Percentiles rank a stretch among this genome's conserved stretches.
These are phyloP conservation scores for Ceryle rudis DNA, from an alignment of 2,797 vertebrate species.

Conservation along the genomic window DNA sequence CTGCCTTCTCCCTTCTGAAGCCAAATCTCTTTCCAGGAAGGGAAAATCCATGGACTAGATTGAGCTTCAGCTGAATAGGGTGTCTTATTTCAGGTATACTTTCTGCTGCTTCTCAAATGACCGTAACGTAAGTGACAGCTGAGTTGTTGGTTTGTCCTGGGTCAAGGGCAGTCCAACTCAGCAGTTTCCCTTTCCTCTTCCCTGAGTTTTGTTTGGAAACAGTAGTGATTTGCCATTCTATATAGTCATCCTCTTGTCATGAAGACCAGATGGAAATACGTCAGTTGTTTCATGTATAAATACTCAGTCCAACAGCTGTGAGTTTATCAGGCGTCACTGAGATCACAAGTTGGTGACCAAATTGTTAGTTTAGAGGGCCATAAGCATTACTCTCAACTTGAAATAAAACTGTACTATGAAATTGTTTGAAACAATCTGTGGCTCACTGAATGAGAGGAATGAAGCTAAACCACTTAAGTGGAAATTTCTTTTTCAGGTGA, in stretches of 20 bases:
- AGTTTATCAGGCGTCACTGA: slow-evolving; percentile 3
- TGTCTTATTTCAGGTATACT: slow-evolving; percentile 42
- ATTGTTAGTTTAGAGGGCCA: background rate
- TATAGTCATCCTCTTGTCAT: slow-evolving; percentile 31
- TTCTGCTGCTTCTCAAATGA: slow-evolving; percentile 50
- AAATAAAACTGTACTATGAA: background rate
- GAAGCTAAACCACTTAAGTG: background rate
- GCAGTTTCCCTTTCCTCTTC: slow-evolving; percentile 65
- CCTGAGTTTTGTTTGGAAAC: slow-evolving; percentile 60
- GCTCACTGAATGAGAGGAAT: background rate
- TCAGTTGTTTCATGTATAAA: slow-evolving; percentile 61
- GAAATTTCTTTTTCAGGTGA: background rate
- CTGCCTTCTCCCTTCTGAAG: slow-evolving; percentile 2
- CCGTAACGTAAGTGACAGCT: slow-evolving; percentile 55
- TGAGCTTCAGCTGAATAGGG: slow-evolving; percentile 31
- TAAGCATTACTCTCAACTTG: background rate
- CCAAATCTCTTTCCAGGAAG: slow-evolving; percentile 48
- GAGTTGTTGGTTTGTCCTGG: slow-evolving; percentile 41
- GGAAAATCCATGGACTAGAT: background rate
- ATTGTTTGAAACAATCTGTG: background rate
- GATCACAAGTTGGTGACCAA: slow-evolving; percentile 3
- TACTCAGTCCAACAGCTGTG: slow-evolving; percentile 43
- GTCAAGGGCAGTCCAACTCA: slow-evolving; percentile 57
- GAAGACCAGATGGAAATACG: slow-evolving; percentile 41
- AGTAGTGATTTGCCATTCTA: slow-evolving; percentile 25